Conservation (phyloP, 2,888 invertebrate genomes). For the Metalampra italica region DNA sequence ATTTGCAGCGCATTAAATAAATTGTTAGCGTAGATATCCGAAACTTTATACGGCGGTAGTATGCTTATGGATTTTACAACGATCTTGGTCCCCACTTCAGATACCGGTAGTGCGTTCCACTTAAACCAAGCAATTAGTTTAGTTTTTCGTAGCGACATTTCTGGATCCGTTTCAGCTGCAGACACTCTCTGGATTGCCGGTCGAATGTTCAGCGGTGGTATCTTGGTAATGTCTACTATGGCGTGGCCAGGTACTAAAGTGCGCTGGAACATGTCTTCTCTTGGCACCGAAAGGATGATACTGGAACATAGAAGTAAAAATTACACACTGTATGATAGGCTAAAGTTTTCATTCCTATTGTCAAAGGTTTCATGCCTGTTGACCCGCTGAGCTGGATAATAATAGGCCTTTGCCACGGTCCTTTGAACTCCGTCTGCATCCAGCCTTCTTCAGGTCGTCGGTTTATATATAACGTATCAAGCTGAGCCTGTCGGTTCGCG, state of each 20-base stretch:
- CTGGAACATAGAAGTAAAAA: conserved; percentile 55
- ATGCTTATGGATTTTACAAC: conserved; percentile 49
- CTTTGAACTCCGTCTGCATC: too few species aligned
- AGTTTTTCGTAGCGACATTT: conserved; percentile 33
- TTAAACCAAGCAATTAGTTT: conserved; percentile 55
- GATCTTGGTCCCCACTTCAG: conserved; percentile 48
- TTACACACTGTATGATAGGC: background rate
- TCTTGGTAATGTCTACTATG: conserved; percentile 36
- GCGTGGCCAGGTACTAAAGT: conserved; percentile 58
- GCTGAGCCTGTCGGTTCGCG: too few species aligned
- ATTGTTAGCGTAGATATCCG: conserved; percentile 57
- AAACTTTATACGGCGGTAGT: conserved; percentile 49
- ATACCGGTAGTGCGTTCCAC: conserved; percentile 48
- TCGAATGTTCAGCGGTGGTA: conserved; percentile 3
- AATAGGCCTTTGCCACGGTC: too few species aligned
- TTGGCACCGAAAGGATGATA: conserved; percentile 43
- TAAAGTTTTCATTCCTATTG: too few species aligned
- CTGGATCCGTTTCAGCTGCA: conserved; percentile 25
- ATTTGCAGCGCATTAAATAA: conserved; percentile 53
- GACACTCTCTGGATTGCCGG: conserved; percentile 20
- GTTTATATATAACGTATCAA: too few species aligned
- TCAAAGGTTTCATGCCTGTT: too few species aligned
- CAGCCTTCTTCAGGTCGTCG: too few species aligned
- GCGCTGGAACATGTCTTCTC: conserved; percentile 36
- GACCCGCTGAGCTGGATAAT: too few species aligned